Conservation (phyloP, 2,888 invertebrate genomes). For the Nowickia ferox region DNA sequence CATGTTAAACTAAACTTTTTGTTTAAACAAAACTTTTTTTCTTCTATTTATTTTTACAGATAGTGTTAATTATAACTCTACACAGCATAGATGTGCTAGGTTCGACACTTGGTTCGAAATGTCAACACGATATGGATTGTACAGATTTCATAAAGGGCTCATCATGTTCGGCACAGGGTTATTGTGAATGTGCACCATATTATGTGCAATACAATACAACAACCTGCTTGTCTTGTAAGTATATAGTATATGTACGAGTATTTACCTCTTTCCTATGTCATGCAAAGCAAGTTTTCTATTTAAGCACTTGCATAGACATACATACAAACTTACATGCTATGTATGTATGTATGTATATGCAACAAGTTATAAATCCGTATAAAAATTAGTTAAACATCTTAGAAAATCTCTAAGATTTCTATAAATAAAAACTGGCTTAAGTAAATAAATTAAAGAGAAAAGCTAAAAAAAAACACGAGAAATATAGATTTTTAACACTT, state of each 20-base stretch:
- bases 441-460: neutral
- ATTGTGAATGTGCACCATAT: constrained; percentile 92
- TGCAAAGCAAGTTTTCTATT: constrained; percentile 39
- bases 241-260: constrained; percentile 41
- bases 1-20: neutral
- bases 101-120: constrained; percentile 78
- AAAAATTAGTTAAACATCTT: constrained; percentile 8
- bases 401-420: constrained; percentile 21
- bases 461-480: neutral
- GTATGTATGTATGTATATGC: neutral
- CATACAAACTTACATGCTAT: too few relatives aligned
- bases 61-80: constrained; percentile 69
- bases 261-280: neutral
- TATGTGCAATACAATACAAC: constrained; percentile 91
- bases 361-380: constrained; percentile 6
- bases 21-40: constrained; percentile 1
- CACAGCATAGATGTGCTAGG: constrained; percentile 56
- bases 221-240: constrained; percentile 93
- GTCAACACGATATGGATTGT: constrained; percentile 84
- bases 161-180: constrained; percentile 84
- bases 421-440: constrained; percentile 30
- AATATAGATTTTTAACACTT: constrained; percentile 64
- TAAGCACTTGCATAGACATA: neutral
- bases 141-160: constrained; percentile 83
- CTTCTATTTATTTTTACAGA: constrained; percentile 45